Conservation (phyloP, 2,113 vertebrate species). For the Aspidoscelis tigris region DNA sequence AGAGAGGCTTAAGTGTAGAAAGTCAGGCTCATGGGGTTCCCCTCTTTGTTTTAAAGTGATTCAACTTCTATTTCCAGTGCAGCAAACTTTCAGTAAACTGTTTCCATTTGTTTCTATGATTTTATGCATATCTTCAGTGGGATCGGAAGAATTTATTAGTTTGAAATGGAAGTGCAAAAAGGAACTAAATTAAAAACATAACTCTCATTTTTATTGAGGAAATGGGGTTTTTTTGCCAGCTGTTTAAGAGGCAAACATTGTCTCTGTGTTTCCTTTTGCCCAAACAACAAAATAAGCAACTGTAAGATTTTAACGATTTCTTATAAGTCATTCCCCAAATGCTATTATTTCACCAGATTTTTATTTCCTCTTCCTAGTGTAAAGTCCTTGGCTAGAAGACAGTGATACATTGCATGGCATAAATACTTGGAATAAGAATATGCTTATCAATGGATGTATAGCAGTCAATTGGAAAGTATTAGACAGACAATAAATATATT, state of each 20-base stretch:
- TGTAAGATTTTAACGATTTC: constrained; percentile 21
- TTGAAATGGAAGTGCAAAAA: constrained; percentile 21
- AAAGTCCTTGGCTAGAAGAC: constrained; percentile 55
- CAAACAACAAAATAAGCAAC: constrained; percentile 17
- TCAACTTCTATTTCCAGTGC: not conserved
- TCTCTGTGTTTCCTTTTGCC: constrained; percentile 4
- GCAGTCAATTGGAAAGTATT: constrained; percentile 13
- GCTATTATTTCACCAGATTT: constrained; percentile 28
- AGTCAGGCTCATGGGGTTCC: not conserved
- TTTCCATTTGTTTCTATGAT: constrained; percentile 20
- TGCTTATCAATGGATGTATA: constrained; percentile 9
- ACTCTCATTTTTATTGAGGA: constrained; percentile 39
- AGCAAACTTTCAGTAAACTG: constrained; percentile 19
- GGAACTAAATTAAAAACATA: constrained; percentile 40
- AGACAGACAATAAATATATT: constrained; percentile 30
- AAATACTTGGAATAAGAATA: constrained; percentile 18
- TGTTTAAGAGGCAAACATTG: constrained; percentile 28
- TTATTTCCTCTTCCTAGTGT: constrained; percentile 20
- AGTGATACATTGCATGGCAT: constrained; percentile 45
- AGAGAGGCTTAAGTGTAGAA: not conserved
- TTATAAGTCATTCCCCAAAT: constrained; percentile 23
- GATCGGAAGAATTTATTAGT: constrained; percentile 24
- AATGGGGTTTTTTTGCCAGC: constrained; percentile 14
- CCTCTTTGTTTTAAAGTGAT: not conserved
- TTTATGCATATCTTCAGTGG: constrained; percentile 33